Evolutionary conservation across 2,797 vertebrate species (phyloP).

Genomic region (Coilia nasus): DNA sequence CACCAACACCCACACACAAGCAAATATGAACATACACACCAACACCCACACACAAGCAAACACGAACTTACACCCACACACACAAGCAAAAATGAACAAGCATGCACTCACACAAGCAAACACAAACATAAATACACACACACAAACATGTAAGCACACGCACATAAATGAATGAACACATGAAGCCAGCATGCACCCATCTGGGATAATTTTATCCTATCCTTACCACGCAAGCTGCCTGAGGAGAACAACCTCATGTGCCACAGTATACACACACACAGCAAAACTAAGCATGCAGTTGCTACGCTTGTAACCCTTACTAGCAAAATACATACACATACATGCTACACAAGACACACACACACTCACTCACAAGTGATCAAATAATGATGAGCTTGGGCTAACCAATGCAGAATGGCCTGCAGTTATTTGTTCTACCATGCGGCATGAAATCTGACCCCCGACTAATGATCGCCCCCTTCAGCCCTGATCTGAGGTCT

Average conservation of each 20-base stretch:
- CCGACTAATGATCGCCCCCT: background rate
- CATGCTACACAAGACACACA: background rate
- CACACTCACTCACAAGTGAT: background rate
- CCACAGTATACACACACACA: background rate
- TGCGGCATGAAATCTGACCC: background rate
- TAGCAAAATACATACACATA: background rate
- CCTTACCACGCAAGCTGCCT: too few species aligned
- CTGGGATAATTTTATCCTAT: background rate
- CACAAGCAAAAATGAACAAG: background rate
- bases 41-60: too few species aligned
- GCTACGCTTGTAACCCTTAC: background rate
- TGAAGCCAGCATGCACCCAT: background rate
- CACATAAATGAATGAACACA: too few species aligned
- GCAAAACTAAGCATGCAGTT: background rate
- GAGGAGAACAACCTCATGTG: too few species aligned
- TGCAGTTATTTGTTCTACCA: background rate
- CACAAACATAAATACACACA: too few species aligned
- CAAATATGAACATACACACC: too few species aligned
- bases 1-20: too few species aligned
- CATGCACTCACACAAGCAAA: background rate
- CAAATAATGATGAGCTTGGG: background rate
- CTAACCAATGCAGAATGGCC: slow-evolving; percentile 13
- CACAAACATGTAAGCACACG: background rate
- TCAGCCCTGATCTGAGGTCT: background rate
- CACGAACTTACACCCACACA: too few species aligned